Evolutionary conservation across 2,797 vertebrate genomes (phyloP), one percentile per base, ranked within the genome.

Genomic region (Hozukius guyotensis): DNA sequence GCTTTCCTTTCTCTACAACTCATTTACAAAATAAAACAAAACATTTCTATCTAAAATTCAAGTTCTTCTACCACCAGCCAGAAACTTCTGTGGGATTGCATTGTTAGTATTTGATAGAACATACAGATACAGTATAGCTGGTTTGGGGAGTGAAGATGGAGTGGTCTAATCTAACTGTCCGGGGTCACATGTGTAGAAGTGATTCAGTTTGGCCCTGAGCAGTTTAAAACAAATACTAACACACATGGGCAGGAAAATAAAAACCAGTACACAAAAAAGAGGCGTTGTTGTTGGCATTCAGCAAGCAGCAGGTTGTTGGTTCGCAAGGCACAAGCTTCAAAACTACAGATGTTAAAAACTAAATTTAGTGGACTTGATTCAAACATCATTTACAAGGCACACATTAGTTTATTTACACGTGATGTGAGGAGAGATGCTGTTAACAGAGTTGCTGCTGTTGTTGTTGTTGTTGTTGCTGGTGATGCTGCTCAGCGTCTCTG

Each of bases 381-480:
- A 93, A 91, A 96, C 94, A 94, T 94, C 91, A 96, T 96, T 95
- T 96, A 97, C 97, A 97, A 96, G 96, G 96, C 96, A 96, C 84
- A 90, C 94, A 96, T 97, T 97, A 97, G 97, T 90, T 97, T 96
- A 97, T 97, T 95, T 97, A 97, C 97, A 98, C 85, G 88, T 94
- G 69, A 88, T 89, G 92, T 95, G 76, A 92, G 72, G 84, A 93
- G 93, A 92, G 90, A 94, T 88, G 93, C 94, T 94, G 96, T 96
- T 97, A 97, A 96, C 92, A 90, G 89, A 91, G 83, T 24, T 74
- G 82, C 2, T 78, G 90, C 84, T 93, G 67, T 32, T 57, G 90
- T 84, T 93, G 67, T 1, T 57, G 67, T 0, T 22, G 62, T 93
- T 96, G 96, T 93, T 96, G 96, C 61, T 83, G 83, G 20, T 57